phyloP scores from a whole-genome alignment of 2,113 vertebrate species.

The Thamnaconus septentrionalis region DNA sequence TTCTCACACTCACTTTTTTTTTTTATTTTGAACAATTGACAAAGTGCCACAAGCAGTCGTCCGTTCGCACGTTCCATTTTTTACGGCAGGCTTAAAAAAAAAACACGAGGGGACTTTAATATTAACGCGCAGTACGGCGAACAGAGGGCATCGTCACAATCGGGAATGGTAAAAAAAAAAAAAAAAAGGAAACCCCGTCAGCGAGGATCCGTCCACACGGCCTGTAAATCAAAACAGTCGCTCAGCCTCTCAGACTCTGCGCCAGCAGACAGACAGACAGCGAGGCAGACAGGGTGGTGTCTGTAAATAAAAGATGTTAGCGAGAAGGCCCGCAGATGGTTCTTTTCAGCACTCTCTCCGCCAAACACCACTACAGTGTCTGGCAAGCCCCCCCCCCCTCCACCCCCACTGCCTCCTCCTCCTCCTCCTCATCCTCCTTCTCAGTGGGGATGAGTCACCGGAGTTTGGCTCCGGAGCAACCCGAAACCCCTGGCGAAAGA shows the following conservation, averaged over 20 bases:
- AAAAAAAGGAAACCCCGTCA: neutral
- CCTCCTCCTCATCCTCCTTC: slow-evolving; percentile 18
- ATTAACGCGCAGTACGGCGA: too few relatives aligned
- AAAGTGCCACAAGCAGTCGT: too few relatives aligned
- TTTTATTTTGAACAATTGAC: too few relatives aligned
- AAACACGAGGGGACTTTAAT: too few relatives aligned
- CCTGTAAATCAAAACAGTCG: too few relatives aligned
- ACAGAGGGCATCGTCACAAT: too few relatives aligned
- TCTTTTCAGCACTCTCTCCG: slow-evolving; percentile 61
- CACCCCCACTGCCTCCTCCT: too few relatives aligned
- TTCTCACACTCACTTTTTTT: slow-evolving; percentile 1
- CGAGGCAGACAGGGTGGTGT: slow-evolving; percentile 60
- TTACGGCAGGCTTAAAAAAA: too few relatives aligned
- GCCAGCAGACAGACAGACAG: slow-evolving; percentile 41
- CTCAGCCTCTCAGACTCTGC: too few relatives aligned
- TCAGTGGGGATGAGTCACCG: slow-evolving; percentile 65
- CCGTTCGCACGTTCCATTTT: too few relatives aligned
- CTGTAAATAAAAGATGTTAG: slow-evolving; percentile 70
- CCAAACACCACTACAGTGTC: slow-evolving; percentile 64
- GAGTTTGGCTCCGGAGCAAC: slow-evolving; percentile 53
- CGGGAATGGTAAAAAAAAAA: neutral
- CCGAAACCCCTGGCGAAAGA: slow-evolving; percentile 52
- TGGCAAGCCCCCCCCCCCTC: slow-evolving; percentile 47
- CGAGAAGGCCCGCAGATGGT: slow-evolving; percentile 62
- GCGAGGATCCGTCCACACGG: neutral